Evolutionary conservation across 2,113 vertebrate species (phyloP).

Genomic region (Hippocampus abdominalis): DNA sequence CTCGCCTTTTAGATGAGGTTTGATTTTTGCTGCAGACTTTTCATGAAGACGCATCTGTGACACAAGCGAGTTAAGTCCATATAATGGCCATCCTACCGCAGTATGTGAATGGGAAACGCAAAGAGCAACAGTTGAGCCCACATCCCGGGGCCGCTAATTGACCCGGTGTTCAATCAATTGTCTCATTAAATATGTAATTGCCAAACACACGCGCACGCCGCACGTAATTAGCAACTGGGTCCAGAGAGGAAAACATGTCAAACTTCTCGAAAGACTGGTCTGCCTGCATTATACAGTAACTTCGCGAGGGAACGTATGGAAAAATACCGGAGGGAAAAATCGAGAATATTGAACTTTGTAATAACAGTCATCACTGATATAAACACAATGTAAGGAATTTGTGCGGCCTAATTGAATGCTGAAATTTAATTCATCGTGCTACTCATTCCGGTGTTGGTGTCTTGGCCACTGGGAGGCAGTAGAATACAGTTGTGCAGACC

Average conservation of each 20-base stretch:
- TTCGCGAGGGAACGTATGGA: too few species aligned
- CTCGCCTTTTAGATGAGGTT: slow-evolving; percentile 12
- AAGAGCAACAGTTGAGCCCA: slow-evolving; percentile 1
- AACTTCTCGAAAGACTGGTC: neutral
- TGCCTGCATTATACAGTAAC: neutral
- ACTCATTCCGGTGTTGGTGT: too few species aligned
- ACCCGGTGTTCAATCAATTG: neutral
- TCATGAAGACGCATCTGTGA: slow-evolving; percentile 6
- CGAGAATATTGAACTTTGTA: too few species aligned
- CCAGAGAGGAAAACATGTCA: neutral
- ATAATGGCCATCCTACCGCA: neutral
- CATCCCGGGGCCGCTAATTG: neutral
- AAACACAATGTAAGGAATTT: too few species aligned
- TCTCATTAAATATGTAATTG: slow-evolving; percentile 9
- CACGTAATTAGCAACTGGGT: neutral
- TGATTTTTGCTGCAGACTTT: slow-evolving; percentile 3
- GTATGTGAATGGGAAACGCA: neutral
- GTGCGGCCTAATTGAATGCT: too few species aligned
- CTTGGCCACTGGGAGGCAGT: too few species aligned
- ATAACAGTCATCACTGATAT: too few species aligned
- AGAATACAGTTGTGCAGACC: too few species aligned
- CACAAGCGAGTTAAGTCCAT: neutral
- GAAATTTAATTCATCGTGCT: too few species aligned
- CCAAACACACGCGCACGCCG: neutral
- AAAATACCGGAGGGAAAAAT: too few species aligned